These are phyloP conservation scores for Apis laboriosa DNA, from an alignment of 1,140 invertebrate species.

Conservation along the genomic window DNA sequence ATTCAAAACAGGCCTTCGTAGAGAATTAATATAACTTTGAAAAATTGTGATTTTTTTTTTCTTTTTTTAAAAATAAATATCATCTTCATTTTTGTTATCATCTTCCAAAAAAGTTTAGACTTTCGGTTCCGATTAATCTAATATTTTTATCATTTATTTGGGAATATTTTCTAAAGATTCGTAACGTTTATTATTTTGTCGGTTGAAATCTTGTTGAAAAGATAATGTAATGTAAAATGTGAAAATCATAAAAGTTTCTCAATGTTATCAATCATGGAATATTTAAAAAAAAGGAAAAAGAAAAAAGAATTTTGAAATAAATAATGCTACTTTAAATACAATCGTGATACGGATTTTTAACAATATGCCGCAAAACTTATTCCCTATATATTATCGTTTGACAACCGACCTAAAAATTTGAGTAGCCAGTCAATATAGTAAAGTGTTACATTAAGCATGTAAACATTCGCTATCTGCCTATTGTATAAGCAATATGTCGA, in stretches of 20 bases:
- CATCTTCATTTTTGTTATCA: no score
- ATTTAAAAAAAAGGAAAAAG: no score
- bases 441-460: slow-evolving; percentile 71
- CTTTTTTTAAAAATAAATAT: no score
- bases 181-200: background rate
- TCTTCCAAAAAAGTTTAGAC: no score
- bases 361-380: background rate
- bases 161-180: background rate
- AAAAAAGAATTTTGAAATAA: no score
- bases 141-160: background rate
- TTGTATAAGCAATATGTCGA: slow-evolving; percentile 63
- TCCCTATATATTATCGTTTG: slow-evolving; percentile 1
- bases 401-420: slow-evolving; percentile 49
- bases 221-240: no score
- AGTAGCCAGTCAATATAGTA: slow-evolving; percentile 60
- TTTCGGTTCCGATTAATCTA: no score
- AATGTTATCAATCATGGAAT: background rate
- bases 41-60: no score
- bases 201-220: background rate
- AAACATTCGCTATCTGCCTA: slow-evolving; percentile 68
- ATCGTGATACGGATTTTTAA: background rate
- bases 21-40: no score
- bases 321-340: background rate
- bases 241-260: background rate
- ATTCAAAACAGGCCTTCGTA: no score